Base-by-base conservation (phyloP, 2,888 invertebrate genomes). In the Caenorhabditis doughertyi region DNA sequence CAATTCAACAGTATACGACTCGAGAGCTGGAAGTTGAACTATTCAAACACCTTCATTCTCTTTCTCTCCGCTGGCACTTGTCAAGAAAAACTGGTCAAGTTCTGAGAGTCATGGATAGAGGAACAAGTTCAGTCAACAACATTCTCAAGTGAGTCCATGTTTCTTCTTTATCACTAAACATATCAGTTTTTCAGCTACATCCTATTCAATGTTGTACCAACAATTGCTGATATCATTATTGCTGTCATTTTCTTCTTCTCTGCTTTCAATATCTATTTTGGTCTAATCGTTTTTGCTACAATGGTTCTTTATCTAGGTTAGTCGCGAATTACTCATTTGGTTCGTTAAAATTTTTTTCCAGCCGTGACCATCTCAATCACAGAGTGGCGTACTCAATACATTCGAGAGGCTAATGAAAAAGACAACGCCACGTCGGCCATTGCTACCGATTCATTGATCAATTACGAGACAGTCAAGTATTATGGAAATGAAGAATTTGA, bases 401-500 rank as follows among this genome's bases (percentile, higher is more conserved):
- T 97, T 88, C 94, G 98, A 39, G 94, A 95, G 5, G 97, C 97
- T 97, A 99, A 98, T 93, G 93, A 95, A 32, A 95, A 96, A 0
- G 98, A 98, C 92, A 99, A 98, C 92, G 96, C 95, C 44, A 95
- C 95, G 80, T 95, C 96, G 89, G 96, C 97, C 5, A 94, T 95
- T 80, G 85, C 86, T 18, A 97, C 98, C 0, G 98, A 99, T 93
- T 98, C 98, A 0, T 93, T 99, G 70, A 94, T 98, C 16, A 99
- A 99, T 93, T 98, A 97, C 93, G 98, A 99, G 93, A 98, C 98
- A 0, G 98, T 94, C 0, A 99, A 99, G 92, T 98, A 98, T 93
- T 98, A 98, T 92, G 96, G 96, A 5, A 97, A 97, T 0, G 98
- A 98, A 92, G 92, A 94, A 1, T 98, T 96, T 92, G 98, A 99